A percentile compares a stretch with the other conserved stretches of the same genome.
phyloP scores from a whole-genome alignment of 1,140 invertebrate species.

The Aphis gossypii region DNA sequence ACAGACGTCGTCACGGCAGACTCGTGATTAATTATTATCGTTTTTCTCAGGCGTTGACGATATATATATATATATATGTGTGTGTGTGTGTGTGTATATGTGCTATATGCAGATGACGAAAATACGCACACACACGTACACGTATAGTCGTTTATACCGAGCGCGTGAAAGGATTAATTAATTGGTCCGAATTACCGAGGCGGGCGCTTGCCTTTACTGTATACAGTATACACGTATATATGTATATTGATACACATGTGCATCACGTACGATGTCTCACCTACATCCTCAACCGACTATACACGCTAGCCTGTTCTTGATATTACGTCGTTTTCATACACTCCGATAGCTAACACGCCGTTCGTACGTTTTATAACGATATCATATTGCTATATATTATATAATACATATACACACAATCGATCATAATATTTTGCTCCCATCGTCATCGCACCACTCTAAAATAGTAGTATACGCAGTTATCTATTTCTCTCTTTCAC shows the following conservation, averaged over 20 bases:
- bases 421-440: not conserved
- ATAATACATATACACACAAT: not conserved
- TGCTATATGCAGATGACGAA: not conserved
- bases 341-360: not conserved
- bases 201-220: not conserved
- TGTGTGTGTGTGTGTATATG: too few species aligned
- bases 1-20: not conserved
- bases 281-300: not conserved
- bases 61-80: not conserved
- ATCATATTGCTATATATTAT: not conserved
- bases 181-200: not conserved
- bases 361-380: not conserved
- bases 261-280: not conserved
- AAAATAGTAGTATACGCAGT: not conserved
- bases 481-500: not conserved
- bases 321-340: conserved; percentile 1
- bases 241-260: not conserved
- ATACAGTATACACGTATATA: not conserved
- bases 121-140: not conserved
- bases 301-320: not conserved
- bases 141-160: not conserved
- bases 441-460: not conserved
- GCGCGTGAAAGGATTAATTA: conserved; percentile 20
- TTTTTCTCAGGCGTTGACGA: not conserved
- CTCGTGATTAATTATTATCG: conserved; percentile 22